Base-by-base conservation (phyloP, 1,140 invertebrate species). In the Pectinophora gossypiella region DNA sequence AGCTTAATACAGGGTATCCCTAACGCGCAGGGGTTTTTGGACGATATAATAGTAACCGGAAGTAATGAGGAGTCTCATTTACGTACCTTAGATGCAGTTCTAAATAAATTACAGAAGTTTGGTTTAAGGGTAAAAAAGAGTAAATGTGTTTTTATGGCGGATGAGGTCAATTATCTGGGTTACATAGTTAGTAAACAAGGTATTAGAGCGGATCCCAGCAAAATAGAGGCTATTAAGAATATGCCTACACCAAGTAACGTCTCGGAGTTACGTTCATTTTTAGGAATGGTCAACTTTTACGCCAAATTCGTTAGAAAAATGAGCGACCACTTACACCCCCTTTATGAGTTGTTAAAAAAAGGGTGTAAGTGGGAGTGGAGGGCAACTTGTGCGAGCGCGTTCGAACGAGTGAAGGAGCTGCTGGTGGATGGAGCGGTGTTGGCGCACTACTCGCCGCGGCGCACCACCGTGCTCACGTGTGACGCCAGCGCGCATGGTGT, bases 401-500 rank as follows among this genome's bases (percentile, higher is more conserved):
- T 74, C 51, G 43, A n/a, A 4, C n/a, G 38, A 22, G 35, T 71
- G 10, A 74, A 65, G 46, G 21, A 38, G 3, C 5, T 51, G 4
- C 43, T 74, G 4, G 38, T 13, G 19, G 49, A 54, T 5, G 50
- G 54, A 0, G 15, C 22, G 0, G 63, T 75, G n/a, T 45, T 83
- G 4, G 54, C 52, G 5, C 80, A 77, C 47, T 90, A 76, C 59
- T 72, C 89, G 49, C 67, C 74, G 3, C 21, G 59, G 2, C 44
- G 64, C 38, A 57, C 68, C 13, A 35, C 89, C 10, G 51, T 80
- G 10, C 40, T 91, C n/a, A 76, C 85, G 16, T 74, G 72, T 10
- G 89, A 91, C 68, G 87, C 89, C 1, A 86, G 74, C 22, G 49
- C 64, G 1, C 76, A 68, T 51, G 89, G 87, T 3, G 54, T 91